Conservation (phyloP, 2,888 invertebrate genomes). For the Eristalinus aeneus region DNA sequence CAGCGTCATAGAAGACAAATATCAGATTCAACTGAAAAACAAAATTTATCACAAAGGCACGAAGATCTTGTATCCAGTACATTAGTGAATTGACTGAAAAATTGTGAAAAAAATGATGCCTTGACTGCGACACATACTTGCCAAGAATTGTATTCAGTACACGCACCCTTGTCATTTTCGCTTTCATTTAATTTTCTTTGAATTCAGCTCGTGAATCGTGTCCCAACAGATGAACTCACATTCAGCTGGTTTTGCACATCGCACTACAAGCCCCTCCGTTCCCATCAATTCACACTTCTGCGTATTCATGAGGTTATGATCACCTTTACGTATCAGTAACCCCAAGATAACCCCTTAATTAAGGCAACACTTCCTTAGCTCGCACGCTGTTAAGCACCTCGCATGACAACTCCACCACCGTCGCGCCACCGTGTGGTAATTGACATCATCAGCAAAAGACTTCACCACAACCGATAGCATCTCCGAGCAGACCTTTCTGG, state of each 20-base stretch:
- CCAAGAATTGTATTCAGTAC: no score
- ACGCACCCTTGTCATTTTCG: no score
- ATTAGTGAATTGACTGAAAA: no score
- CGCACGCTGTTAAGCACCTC: background rate
- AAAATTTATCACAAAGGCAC: no score
- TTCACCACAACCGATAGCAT: background rate
- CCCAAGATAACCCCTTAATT: conserved; percentile 34
- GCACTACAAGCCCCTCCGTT: background rate
- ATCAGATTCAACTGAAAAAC: no score
- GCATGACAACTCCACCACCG: background rate
- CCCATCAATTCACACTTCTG: background rate
- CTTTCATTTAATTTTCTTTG: no score
- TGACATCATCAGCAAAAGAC: conserved; percentile 10
- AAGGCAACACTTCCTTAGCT: background rate
- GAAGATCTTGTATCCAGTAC: no score
- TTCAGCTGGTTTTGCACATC: background rate
- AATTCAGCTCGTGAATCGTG: no score
- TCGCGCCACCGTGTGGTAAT: background rate
- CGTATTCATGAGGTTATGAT: background rate
- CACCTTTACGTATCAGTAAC: background rate
- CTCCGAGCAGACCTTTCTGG: background rate
- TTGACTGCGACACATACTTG: no score
- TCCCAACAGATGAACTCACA: no score
- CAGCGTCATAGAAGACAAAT: no score
- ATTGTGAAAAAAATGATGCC: no score